Evolutionary conservation across 2,888 invertebrate genomes (phyloP).

Genomic region (Stenoptilia bipunctidactyla): DNA sequence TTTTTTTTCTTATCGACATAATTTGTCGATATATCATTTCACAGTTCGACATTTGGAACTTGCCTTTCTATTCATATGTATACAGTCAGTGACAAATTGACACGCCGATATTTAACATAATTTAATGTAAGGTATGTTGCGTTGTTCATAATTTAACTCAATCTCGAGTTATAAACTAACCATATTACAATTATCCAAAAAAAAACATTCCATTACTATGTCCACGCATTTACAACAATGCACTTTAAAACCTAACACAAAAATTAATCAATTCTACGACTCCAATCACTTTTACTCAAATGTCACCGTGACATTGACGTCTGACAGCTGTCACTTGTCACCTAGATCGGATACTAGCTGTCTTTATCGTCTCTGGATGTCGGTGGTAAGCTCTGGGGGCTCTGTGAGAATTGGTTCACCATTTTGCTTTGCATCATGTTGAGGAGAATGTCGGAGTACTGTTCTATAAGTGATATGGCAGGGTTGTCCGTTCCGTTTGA

Average conservation of each 20-base stretch:
- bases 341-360: constrained; percentile 38
- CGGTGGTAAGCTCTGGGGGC: constrained; percentile 50
- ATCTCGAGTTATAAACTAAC: too few species aligned
- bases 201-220: too few species aligned
- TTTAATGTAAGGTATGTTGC: too few species aligned
- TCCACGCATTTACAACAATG: not conserved
- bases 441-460: constrained; percentile 73
- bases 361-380: constrained; percentile 35
- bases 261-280: not conserved
- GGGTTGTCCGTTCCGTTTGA: constrained; percentile 37
- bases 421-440: constrained; percentile 67
- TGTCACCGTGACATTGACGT: not conserved
- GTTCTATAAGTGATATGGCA: constrained; percentile 70
- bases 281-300: not conserved
- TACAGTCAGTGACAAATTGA: too few species aligned
- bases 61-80: too few species aligned
- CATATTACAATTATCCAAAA: too few species aligned
- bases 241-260: not conserved
- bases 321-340: not conserved
- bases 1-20: too few species aligned
- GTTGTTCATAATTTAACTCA: too few species aligned
- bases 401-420: constrained; percentile 50
- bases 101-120: too few species aligned
- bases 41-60: too few species aligned
- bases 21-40: too few species aligned